These are phyloP conservation scores for Thaumetopoea pityocampa DNA, from an alignment of 1,140 invertebrate species.

Conservation along the genomic window DNA sequence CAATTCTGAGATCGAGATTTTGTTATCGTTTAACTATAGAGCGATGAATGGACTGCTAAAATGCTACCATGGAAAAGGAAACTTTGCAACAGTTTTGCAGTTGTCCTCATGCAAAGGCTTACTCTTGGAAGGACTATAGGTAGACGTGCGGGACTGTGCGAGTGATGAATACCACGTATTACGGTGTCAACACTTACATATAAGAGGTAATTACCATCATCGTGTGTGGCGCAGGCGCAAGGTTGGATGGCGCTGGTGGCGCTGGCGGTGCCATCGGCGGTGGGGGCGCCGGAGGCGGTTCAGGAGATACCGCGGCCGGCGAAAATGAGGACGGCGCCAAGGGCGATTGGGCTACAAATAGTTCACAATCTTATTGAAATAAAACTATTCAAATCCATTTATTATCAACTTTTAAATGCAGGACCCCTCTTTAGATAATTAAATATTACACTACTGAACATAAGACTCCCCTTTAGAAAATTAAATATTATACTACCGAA, in stretches of 20 bases:
- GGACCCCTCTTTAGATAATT: too few species aligned
- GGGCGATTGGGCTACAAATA: conserved; percentile 58
- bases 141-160: conserved; percentile 55
- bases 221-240: conserved; percentile 72
- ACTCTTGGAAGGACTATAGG: conserved; percentile 17
- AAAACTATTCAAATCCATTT: neutral
- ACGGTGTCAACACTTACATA: conserved; percentile 80
- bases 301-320: conserved; percentile 62
- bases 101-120: conserved; percentile 20
- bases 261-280: conserved; percentile 64
- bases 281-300: conserved; percentile 70
- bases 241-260: conserved; percentile 50
- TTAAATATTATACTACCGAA: too few species aligned
- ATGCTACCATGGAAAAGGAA: conserved; percentile 25
- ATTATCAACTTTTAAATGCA: neutral
- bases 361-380: too few species aligned
- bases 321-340: conserved; percentile 66
- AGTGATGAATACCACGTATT: conserved; percentile 60
- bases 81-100: conserved; percentile 8
- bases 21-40: conserved; percentile 53
- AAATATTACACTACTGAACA: too few species aligned
- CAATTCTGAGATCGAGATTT: conserved; percentile 71
- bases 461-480: too few species aligned
- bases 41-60: conserved; percentile 23
- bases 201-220: conserved; percentile 83